Conservation (phyloP, 2,797 vertebrate genomes). For the Urophycis tenuis region DNA sequence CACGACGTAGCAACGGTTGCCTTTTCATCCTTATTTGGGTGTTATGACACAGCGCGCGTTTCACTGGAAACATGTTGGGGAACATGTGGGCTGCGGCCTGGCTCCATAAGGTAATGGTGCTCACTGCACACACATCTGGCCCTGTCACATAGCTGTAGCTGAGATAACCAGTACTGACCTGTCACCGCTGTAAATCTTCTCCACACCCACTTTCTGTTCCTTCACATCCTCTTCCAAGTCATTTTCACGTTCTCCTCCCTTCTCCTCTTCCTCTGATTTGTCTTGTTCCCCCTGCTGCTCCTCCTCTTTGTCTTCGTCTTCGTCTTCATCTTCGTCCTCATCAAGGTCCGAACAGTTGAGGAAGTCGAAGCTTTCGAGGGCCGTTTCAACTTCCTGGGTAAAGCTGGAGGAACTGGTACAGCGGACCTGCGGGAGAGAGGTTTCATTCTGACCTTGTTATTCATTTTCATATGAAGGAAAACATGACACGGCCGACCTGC, state of each 20-base stretch:
- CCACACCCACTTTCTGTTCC: constrained; percentile 25
- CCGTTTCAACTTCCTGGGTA: constrained; percentile 87
- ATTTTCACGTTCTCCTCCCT: constrained; percentile 21
- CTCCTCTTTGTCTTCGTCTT: constrained; percentile 22
- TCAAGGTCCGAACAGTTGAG: constrained; percentile 86
- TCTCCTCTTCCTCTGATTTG: constrained; percentile 36
- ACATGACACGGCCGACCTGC: background rate
- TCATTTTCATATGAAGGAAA: background rate
- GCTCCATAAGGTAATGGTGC: background rate
- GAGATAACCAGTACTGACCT: constrained; percentile 48
- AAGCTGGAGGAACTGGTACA: constrained; percentile 87
- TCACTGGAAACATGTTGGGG: background rate
- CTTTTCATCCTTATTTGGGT: background rate
- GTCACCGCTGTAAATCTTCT: constrained; percentile 46
- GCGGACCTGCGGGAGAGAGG: constrained; percentile 60
- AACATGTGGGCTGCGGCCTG: background rate
- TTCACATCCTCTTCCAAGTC: constrained; percentile 13
- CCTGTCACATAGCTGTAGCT: background rate
- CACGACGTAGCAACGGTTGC: background rate
- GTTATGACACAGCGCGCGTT: background rate
- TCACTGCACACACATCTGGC: background rate
- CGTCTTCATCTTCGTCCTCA: constrained; percentile 63
- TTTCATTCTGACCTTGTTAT: background rate
- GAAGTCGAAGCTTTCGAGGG: constrained; percentile 95
- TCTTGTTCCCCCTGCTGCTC: constrained; percentile 26